Evolutionary conservation across 2,113 vertebrate species (phyloP).

Genomic region (Nansenia antarctica): DNA sequence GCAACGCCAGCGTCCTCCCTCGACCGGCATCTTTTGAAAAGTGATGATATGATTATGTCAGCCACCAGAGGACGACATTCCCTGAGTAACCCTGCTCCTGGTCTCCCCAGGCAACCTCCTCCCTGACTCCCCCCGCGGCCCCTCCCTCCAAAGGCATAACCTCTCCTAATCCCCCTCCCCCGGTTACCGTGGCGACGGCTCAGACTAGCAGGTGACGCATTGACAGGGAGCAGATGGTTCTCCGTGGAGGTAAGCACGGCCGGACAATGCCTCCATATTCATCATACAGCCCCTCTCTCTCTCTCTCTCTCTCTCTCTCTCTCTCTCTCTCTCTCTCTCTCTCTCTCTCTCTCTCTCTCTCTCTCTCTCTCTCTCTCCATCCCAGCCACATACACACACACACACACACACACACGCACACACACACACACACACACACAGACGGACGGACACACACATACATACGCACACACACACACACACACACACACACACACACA

Average conservation of each 20-base stretch:
- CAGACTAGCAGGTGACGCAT: slow-evolving; percentile 99
- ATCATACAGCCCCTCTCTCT: slow-evolving; percentile 82
- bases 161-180: slow-evolving; percentile 74
- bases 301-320: slow-evolving; percentile 61
- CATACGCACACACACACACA: slow-evolving; percentile 3
- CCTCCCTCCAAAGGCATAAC: slow-evolving; percentile 68
- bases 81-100: slow-evolving; percentile 18
- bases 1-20: no score
- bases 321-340: slow-evolving; percentile 34
- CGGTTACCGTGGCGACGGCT: slow-evolving; percentile 86
- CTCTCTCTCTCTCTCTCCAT: no score
- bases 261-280: slow-evolving; percentile 90
- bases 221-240: slow-evolving; percentile 99
- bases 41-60: not conserved
- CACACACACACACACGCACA: not conserved
- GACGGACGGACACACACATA: not conserved
- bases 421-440: slow-evolving; percentile 37
- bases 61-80: slow-evolving; percentile 74
- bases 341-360: slow-evolving; percentile 7
- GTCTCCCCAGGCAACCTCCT: slow-evolving; percentile 44
- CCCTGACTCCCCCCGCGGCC: slow-evolving; percentile 32
- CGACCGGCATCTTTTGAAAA: no score
- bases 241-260: slow-evolving; percentile 90
- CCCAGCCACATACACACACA: not conserved
- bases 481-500: slow-evolving; percentile 6